Base-by-base conservation (phyloP, 2,113 vertebrate genomes). In the Nettapus auritus region DNA sequence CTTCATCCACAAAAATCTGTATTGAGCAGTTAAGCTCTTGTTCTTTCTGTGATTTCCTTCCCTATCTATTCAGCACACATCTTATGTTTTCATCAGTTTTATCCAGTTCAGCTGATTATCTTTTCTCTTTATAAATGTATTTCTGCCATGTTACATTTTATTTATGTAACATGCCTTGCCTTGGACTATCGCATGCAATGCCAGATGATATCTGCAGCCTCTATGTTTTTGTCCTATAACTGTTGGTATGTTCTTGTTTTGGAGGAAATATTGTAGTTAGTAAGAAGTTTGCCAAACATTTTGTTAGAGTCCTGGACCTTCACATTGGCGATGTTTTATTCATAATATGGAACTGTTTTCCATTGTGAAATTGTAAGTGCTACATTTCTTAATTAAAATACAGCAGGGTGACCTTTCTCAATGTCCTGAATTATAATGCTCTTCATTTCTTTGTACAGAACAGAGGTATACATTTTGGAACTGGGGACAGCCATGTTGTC, bases 91-190 rank as follows among this genome's bases (percentile, higher is more conserved):
- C 64, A 81, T 44, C 52, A 25, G 38, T n/a, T 88, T 42, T 60
- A 44, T 31, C 46, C 56, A 74, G 46, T 38, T 69, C 29, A 28
- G 70, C 66, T 59, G 36, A 34, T 69, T 69, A 46, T 74, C 34
- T 9, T 69, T 69, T 38, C 28, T 71, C 67, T 80, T 75, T 68
- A 67, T 31, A 78, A 44, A 44, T 13, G 25, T 26, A 48, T 67
- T 70, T 92, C 57, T 92, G 42, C 42, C 53, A 25, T 15, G n/a
- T 70, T 31, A 28, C 13, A 28, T 93, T 87, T 67, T 52, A 28
- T 82, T 80, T 67, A 28, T 40, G 36, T 59, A 57, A 50, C 5
- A 3, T 10, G 9, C 40, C n/a, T 73, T 0, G 0, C 80, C 20
- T 74, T 48, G 18, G 26, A 15, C 16, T 56, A 3, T 62, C 44